Conservation (phyloP, 2,797 vertebrate species). For the Alauda arvensis region DNA sequence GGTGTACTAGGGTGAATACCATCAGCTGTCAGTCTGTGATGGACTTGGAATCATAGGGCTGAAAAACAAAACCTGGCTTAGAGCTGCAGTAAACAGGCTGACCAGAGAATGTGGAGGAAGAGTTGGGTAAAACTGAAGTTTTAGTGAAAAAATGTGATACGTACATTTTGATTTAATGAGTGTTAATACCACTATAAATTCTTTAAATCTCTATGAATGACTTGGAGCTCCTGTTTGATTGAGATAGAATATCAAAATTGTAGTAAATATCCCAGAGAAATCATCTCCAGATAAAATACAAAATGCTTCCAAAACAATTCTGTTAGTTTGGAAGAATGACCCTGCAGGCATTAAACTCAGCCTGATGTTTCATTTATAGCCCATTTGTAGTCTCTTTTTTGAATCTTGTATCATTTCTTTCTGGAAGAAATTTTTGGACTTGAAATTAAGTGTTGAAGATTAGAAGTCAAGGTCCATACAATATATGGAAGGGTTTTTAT, state of each 20-base stretch:
- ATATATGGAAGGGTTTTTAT: slow-evolving; percentile 23
- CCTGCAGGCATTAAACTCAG: slow-evolving; percentile 18
- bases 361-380: slow-evolving; percentile 14
- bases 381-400: slow-evolving; percentile 9
- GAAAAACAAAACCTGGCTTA: not conserved
- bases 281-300: not conserved
- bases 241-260: not conserved
- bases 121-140: not conserved
- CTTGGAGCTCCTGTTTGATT: not conserved
- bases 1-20: not conserved
- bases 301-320: not conserved
- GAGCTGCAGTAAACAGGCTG: not conserved
- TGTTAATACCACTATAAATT: not conserved
- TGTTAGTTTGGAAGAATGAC: slow-evolving; percentile 13
- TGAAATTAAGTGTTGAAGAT: slow-evolving; percentile 45
- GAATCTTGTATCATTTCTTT: slow-evolving; percentile 31
- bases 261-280: not conserved
- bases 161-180: not conserved
- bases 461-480: not conserved
- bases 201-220: not conserved
- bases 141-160: not conserved
- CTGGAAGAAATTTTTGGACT: slow-evolving; percentile 39
- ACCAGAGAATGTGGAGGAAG: not conserved
- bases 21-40: not conserved
- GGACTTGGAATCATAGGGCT: not conserved